Percentiles rank a stretch among this genome's conserved stretches.
Conservation (phyloP, 1,140 invertebrate species). For the Orchesella cincta region DNA sequence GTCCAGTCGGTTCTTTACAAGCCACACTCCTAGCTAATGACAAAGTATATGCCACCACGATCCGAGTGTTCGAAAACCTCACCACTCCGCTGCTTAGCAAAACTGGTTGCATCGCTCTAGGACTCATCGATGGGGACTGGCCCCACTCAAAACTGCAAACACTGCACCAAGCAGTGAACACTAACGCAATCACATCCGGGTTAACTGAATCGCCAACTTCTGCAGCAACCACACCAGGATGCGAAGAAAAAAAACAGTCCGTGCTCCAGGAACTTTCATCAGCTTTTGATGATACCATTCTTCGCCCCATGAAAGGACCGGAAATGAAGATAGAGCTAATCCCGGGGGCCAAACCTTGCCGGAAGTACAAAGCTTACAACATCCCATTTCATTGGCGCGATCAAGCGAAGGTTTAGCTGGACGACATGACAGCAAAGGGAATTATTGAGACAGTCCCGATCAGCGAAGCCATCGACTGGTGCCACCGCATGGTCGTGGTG, state of each 20-base stretch:
- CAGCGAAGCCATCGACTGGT: conserved; percentile 51
- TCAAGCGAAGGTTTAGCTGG: neutral
- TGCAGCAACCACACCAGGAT: too few species aligned
- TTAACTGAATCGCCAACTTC: too few species aligned
- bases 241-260: neutral
- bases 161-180: too few species aligned
- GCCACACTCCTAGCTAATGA: neutral
- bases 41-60: neutral
- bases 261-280: neutral
- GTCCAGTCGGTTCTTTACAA: neutral
- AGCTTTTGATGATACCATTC: neutral
- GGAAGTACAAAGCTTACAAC: neutral
- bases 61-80: neutral
- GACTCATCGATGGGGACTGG: neutral
- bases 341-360: neutral
- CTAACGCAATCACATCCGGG: too few species aligned
- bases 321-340: conserved; percentile 7
- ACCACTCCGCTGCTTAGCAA: neutral
- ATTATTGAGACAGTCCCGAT: conserved; percentile 53
- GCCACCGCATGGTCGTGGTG: conserved; percentile 12
- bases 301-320: neutral
- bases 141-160: neutral
- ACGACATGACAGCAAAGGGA: conserved; percentile 22
- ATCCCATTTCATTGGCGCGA: neutral
- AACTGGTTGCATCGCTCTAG: neutral